These are phyloP conservation scores for Parapsyche elsis DNA, from an alignment of 1,140 invertebrate genomes.

Conservation along the genomic window DNA sequence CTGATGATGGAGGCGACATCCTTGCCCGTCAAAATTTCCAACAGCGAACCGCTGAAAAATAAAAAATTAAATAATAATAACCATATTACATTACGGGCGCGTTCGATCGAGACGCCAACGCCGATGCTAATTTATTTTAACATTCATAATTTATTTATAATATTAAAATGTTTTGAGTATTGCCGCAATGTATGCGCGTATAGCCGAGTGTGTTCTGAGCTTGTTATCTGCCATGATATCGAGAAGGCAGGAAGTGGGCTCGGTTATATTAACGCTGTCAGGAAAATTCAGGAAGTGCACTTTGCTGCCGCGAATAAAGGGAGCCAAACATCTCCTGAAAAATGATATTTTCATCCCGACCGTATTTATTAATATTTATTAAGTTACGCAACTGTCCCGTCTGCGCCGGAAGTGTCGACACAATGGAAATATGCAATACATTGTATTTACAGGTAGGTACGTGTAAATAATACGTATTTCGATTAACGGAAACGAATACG, in stretches of 20 bases:
- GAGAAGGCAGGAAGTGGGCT: constrained; percentile 27
- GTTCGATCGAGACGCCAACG: too few species aligned
- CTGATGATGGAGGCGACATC: constrained; percentile 12
- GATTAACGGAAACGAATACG: too few species aligned
- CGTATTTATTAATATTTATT: constrained; percentile 32
- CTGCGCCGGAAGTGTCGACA: constrained; percentile 27
- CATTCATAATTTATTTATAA: not conserved
- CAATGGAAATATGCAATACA: not conserved
- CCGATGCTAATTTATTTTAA: not conserved
- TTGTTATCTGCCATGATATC: not conserved
- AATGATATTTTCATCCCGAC: constrained; percentile 35
- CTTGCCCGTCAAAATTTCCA: constrained; percentile 21
- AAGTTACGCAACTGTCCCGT: constrained; percentile 17
- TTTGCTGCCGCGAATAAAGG: constrained; percentile 23
- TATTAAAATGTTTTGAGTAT: too few species aligned
- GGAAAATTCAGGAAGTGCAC: constrained; percentile 46
- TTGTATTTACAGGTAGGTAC: too few species aligned
- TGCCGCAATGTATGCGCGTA: not conserved
- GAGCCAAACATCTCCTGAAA: constrained; percentile 16
- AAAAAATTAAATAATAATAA: not conserved
- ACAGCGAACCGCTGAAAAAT: not conserved
- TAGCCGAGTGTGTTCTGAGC: not conserved
- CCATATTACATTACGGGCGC: not conserved
- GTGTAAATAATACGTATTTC: too few species aligned
- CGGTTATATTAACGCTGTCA: constrained; percentile 31